These are phyloP conservation scores for Nephrotoma flavescens DNA, from an alignment of 2,888 invertebrate genomes.

Conservation along the genomic window DNA sequence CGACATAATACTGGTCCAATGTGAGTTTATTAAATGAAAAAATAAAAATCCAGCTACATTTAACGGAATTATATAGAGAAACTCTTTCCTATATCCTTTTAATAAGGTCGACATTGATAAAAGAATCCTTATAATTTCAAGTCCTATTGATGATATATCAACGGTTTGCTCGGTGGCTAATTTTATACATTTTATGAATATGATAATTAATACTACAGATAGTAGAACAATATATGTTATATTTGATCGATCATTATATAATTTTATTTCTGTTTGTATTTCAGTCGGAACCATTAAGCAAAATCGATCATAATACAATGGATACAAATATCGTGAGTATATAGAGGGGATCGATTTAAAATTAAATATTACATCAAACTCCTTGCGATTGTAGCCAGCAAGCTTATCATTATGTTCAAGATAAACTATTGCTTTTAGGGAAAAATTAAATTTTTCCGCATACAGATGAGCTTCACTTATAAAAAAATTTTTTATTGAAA, in stretches of 20 bases:
- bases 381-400: not conserved
- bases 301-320: no score
- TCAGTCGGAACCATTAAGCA: not conserved
- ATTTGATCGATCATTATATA: not conserved
- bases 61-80: no score
- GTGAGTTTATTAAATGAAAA: no score
- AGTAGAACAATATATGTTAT: not conserved
- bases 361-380: not conserved
- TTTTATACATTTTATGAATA: not conserved
- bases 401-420: not conserved
- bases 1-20: no score
- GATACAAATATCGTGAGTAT: no score
- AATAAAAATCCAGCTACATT: no score
- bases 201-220: not conserved
- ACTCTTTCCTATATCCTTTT: no score
- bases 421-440: not conserved
- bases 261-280: not conserved
- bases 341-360: no score
- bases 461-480: not conserved
- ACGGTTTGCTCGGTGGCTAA: not conserved
- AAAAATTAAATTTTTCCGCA: not conserved
- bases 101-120: no score
- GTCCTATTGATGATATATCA: not conserved
- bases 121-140: not conserved
- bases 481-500: no score